Evolutionary conservation across 2,888 invertebrate genomes (phyloP).

Genomic region (Peribatodes rhomboidaria): DNA sequence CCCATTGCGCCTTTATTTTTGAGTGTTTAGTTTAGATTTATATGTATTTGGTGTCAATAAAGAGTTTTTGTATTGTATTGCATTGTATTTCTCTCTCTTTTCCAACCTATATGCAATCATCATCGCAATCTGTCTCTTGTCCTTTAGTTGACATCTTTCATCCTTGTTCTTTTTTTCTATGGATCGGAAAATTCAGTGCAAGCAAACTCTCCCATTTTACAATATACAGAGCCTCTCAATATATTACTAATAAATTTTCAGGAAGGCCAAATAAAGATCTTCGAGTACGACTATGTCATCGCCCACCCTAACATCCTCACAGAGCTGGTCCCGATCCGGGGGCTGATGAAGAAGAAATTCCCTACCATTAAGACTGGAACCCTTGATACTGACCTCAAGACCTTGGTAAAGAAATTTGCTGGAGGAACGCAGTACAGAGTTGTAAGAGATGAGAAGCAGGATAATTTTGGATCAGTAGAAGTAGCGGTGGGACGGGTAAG

Average conservation of each 20-base stretch:
- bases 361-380: constrained; percentile 90
- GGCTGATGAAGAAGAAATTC: constrained; percentile 92
- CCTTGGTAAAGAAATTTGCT: constrained; percentile 88
- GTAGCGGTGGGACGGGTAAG: constrained; percentile 90
- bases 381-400: constrained; percentile 88
- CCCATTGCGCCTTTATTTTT: too few relatives aligned
- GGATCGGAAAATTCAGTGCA: too few relatives aligned
- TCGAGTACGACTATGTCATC: constrained; percentile 91
- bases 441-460: constrained; percentile 89
- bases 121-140: too few relatives aligned
- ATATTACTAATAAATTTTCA: constrained; percentile 57
- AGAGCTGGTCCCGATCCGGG: constrained; percentile 91
- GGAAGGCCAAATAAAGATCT: constrained; percentile 88
- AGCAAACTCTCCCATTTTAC: not conserved
- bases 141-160: too few relatives aligned
- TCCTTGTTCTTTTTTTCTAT: too few relatives aligned
- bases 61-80: too few relatives aligned
- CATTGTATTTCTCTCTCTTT: too few relatives aligned
- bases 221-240: not conserved
- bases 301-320: constrained; percentile 93
- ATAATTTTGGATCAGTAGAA: constrained; percentile 90
- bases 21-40: too few relatives aligned
- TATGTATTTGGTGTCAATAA: too few relatives aligned
- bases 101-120: too few relatives aligned
- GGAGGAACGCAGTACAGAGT: constrained; percentile 91